Evolutionary conservation across 2,113 vertebrate genomes (phyloP).

Genomic region (Barbus barbus): DNA sequence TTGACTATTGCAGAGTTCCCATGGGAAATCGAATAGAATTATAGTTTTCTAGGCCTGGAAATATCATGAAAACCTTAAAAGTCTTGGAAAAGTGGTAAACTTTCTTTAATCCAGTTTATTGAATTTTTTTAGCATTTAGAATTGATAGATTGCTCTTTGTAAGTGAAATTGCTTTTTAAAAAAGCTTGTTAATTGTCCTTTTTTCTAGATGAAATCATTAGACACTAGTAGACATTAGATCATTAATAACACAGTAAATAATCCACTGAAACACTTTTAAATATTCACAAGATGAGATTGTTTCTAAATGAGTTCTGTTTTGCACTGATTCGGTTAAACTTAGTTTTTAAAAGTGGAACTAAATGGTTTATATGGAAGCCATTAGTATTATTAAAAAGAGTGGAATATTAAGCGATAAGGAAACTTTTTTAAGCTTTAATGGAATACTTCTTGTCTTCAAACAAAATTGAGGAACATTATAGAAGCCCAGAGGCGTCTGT

Average conservation of each 20-base stretch:
- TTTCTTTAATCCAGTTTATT: not conserved
- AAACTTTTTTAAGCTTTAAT: not conserved
- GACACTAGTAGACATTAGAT: not conserved
- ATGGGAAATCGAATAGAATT: conserved; percentile 3
- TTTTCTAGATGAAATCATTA: not conserved
- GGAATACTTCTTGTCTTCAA: conserved; percentile 18
- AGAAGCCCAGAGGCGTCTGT: not conserved
- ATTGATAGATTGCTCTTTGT: not conserved
- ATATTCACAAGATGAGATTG: not conserved
- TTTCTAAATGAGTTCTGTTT: conserved; percentile 42
- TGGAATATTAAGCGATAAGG: not conserved
- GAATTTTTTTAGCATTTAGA: not conserved
- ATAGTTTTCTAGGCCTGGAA: not conserved
- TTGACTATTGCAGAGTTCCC: not conserved
- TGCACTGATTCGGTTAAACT: not conserved
- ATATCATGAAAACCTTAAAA: not conserved
- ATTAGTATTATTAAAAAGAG: not conserved
- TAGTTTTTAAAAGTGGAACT: conserved; percentile 11
- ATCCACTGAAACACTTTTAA: not conserved
- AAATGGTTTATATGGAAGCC: not conserved
- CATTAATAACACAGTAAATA: not conserved
- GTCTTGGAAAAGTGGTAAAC: not conserved
- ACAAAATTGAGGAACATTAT: not conserved
- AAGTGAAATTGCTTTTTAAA: not conserved
- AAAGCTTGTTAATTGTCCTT: no score